phyloP scores from a whole-genome alignment of 2,888 invertebrate genomes.

The Clepsis dumicolana region DNA sequence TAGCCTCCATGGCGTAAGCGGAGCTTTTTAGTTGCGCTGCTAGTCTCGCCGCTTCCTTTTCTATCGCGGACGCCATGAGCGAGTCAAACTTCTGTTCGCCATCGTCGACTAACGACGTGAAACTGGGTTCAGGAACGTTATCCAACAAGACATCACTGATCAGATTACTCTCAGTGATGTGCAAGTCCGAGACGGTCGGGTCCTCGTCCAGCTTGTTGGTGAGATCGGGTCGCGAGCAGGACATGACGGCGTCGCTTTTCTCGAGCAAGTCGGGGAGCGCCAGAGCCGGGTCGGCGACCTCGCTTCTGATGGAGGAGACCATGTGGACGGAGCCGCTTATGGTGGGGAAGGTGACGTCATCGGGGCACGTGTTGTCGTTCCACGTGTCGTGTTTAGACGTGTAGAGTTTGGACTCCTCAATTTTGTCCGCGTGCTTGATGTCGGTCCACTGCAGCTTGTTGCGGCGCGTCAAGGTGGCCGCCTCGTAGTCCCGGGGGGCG shows the following conservation, averaged over 20 bases:
- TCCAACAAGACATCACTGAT: slow-evolving; percentile 58
- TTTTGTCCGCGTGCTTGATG: slow-evolving; percentile 56
- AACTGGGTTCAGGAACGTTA: slow-evolving; percentile 68
- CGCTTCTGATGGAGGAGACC: slow-evolving; percentile 89
- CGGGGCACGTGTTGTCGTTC: slow-evolving; percentile 93
- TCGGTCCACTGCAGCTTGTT: slow-evolving; percentile 70
- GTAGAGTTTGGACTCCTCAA: slow-evolving; percentile 75
- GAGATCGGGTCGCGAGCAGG: slow-evolving; percentile 71
- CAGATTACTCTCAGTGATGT: slow-evolving; percentile 51
- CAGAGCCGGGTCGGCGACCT: slow-evolving; percentile 72
- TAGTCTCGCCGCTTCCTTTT: slow-evolving; percentile 91
- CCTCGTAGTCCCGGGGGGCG: slow-evolving; percentile 49
- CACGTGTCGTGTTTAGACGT: slow-evolving; percentile 92
- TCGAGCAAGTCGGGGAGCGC: slow-evolving; percentile 77
- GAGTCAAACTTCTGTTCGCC: slow-evolving; percentile 84
- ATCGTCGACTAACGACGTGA: slow-evolving; percentile 77
- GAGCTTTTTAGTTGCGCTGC: slow-evolving; percentile 74
- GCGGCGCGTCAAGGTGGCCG: slow-evolving; percentile 57
- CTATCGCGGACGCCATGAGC: slow-evolving; percentile 90
- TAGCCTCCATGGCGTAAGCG: slow-evolving; percentile 82
- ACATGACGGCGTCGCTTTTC: slow-evolving; percentile 64
- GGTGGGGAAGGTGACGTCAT: slow-evolving; percentile 93
- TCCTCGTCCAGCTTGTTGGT: slow-evolving; percentile 69
- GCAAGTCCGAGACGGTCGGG: slow-evolving; percentile 57
- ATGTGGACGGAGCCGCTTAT: slow-evolving; percentile 91